Evolutionary conservation across 2,113 vertebrate species (phyloP).

Genomic region (Colaptes auratus): DNA sequence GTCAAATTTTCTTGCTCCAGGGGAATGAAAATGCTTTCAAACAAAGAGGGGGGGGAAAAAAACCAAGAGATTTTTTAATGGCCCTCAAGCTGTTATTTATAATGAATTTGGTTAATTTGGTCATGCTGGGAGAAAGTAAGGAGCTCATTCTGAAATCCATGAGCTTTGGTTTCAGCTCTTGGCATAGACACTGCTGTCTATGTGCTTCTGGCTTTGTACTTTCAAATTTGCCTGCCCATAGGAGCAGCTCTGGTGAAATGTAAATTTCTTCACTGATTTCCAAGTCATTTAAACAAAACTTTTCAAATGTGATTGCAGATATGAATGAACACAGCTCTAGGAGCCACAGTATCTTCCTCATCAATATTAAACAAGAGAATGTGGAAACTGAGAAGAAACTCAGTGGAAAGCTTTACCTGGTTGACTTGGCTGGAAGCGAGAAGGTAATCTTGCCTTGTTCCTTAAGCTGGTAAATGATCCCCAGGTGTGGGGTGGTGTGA

Average conservation of each 20-base stretch:
- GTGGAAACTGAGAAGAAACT: constrained; percentile 95
- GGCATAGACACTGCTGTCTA: background rate
- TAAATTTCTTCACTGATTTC: background rate
- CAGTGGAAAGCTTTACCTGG: constrained; percentile 95
- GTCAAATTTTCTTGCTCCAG: background rate
- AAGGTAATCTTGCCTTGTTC: constrained; percentile 80
- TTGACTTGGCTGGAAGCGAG: constrained; percentile 95
- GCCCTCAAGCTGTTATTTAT: background rate
- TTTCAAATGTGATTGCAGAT: constrained; percentile 76
- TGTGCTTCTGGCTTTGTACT: background rate
- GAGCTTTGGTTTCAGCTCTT: background rate
- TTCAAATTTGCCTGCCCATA: background rate
- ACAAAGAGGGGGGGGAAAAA: background rate
- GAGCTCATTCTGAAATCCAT: background rate
- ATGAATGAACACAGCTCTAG: constrained; percentile 99
- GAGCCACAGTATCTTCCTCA: constrained; percentile 96
- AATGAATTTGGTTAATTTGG: background rate
- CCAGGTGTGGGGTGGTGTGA: rapidly evolving
- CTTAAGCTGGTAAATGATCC: background rate
- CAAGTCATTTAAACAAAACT: background rate
- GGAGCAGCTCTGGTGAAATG: background rate
- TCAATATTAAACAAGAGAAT: constrained; percentile 97
- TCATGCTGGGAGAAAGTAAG: background rate
- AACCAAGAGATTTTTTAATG: background rate
- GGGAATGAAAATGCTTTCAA: background rate